Percentiles rank a stretch among this genome's conserved stretches.
Evolutionary conservation across 2,888 invertebrate genomes (phyloP).

Genomic region (Anoncus sp.): DNA sequence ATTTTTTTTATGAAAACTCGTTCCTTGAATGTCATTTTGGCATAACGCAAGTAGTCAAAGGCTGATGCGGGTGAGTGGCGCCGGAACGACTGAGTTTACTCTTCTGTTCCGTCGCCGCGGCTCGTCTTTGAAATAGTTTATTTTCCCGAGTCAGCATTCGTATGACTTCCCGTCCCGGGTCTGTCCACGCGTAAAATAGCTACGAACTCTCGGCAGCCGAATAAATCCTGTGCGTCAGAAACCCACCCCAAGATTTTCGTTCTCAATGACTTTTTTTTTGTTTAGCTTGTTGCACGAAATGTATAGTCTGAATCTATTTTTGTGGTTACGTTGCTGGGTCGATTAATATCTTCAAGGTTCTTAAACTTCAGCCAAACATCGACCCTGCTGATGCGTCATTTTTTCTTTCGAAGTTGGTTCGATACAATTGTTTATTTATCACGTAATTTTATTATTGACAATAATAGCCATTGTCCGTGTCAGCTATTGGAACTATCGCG

Average conservation of each 20-base stretch:
- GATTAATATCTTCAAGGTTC: constrained; percentile 33
- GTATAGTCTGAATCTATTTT: constrained; percentile 43
- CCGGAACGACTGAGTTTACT: constrained; percentile 37
- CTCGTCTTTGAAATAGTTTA: constrained; percentile 34
- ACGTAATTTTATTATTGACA: not conserved
- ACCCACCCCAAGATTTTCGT: constrained; percentile 40
- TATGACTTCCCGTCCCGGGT: constrained; percentile 19
- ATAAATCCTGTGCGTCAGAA: constrained; percentile 36
- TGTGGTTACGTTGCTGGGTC: constrained; percentile 38
- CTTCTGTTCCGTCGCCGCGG: constrained; percentile 13
- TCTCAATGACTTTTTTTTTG: constrained; percentile 23
- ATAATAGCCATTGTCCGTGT: not conserved
- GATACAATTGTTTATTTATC: not conserved
- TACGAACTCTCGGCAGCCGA: constrained; percentile 11
- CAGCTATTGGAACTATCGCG: constrained; percentile 42
- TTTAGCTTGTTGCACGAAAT: not conserved
- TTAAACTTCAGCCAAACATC: constrained; percentile 22
- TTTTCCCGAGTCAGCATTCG: constrained; percentile 37
- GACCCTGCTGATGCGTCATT: not conserved
- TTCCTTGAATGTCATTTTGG: constrained; percentile 15
- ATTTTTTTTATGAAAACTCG: not conserved
- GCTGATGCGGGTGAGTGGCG: constrained; percentile 61
- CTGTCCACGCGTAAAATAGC: constrained; percentile 42
- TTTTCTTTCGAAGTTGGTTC: not conserved
- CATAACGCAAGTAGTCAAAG: not conserved